Evolutionary conservation across 2,888 invertebrate genomes (phyloP).

Genomic region (Drosophila kuntzei): DNA sequence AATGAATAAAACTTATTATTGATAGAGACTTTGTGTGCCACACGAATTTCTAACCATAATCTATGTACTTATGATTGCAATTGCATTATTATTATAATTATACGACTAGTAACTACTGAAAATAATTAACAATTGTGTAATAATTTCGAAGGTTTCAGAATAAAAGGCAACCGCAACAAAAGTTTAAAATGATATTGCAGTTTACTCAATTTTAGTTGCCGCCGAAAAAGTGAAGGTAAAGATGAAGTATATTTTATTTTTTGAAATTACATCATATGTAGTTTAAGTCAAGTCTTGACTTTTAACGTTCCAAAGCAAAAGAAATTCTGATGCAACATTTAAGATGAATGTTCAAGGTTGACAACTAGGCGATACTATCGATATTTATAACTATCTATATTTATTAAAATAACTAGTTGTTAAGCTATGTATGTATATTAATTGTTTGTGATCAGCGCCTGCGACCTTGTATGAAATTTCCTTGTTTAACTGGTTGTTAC

Average conservation of each 20-base stretch:
- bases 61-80: slow-evolving; percentile 3
- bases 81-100: slow-evolving; percentile 15
- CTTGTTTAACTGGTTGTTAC: slow-evolving; percentile 33
- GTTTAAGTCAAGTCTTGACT: slow-evolving; percentile 56
- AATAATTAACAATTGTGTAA: slow-evolving; percentile 48
- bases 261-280: slow-evolving; percentile 55
- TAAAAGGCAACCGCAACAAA: slow-evolving; percentile 13
- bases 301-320: slow-evolving; percentile 35
- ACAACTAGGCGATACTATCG: slow-evolving; percentile 2
- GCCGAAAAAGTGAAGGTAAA: background rate
- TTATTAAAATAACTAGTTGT: slow-evolving; percentile 1
- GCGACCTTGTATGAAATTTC: slow-evolving; percentile 54
- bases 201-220: slow-evolving; percentile 27
- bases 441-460: slow-evolving; percentile 21
- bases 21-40: slow-evolving; percentile 1
- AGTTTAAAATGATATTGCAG: slow-evolving; percentile 59
- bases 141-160: slow-evolving; percentile 49
- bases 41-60: slow-evolving; percentile 5
- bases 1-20: background rate
- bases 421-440: slow-evolving; percentile 17
- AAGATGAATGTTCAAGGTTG: slow-evolving; percentile 32
- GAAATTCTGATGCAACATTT: slow-evolving; percentile 43
- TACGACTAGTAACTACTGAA: slow-evolving; percentile 12
- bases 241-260: slow-evolving; percentile 21
- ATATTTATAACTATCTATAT: background rate